Percentiles rank a stretch among this genome's conserved stretches.
Conservation (phyloP, 2,113 vertebrate species). For the Odocoileus hemionus region DNA sequence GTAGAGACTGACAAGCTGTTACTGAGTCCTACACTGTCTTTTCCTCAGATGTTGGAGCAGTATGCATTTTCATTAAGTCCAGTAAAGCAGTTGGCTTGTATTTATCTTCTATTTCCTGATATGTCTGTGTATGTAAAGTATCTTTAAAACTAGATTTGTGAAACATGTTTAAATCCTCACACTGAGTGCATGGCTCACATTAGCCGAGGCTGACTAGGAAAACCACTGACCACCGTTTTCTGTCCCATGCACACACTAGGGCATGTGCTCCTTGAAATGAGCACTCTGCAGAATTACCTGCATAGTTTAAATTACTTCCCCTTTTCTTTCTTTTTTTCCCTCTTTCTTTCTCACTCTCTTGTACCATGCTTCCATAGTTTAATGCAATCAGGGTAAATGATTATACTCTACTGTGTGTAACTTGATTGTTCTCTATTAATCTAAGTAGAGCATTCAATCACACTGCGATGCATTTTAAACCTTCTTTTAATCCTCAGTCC, state of each 20-base stretch:
- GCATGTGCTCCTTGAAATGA: not conserved
- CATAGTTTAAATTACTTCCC: not conserved
- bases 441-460: not conserved
- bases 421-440: not conserved
- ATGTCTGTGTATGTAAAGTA: not conserved
- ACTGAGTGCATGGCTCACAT: not conserved
- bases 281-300: not conserved
- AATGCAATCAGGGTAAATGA: not conserved
- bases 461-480: not conserved
- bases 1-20: not conserved
- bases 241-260: not conserved
- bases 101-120: not conserved
- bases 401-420: not conserved
- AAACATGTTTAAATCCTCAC: not conserved
- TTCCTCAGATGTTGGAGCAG: not conserved
- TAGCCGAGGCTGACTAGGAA: not conserved
- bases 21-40: not conserved
- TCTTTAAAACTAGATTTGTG: not conserved
- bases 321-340: not conserved
- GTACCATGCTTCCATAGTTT: not conserved
- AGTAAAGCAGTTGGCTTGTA: conserved; percentile 33
- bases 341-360: not conserved
- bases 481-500: not conserved
- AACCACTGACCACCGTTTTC: not conserved
- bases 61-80: conserved; percentile 30